These are phyloP conservation scores for Scophthalmus maximus DNA, from an alignment of 2,113 vertebrate genomes.

Conservation along the genomic window DNA sequence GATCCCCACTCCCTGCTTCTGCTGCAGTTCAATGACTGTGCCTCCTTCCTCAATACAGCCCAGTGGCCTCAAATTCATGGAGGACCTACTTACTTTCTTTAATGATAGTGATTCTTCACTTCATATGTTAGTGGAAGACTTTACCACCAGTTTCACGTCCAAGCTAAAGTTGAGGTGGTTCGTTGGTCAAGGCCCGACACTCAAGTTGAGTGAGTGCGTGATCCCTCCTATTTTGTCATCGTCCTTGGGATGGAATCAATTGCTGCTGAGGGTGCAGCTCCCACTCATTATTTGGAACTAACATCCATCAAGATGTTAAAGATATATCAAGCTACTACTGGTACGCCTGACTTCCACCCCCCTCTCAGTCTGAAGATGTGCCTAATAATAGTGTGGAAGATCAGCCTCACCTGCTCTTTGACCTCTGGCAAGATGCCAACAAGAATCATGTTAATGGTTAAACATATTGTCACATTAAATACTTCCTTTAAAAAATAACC, in stretches of 20 bases:
- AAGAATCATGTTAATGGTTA: not conserved
- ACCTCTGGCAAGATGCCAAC: not conserved
- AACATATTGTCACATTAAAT: not conserved
- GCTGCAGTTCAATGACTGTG: not conserved
- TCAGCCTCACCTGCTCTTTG: not conserved
- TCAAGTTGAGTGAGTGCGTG: not conserved
- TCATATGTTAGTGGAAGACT: not conserved
- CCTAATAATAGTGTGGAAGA: not conserved
- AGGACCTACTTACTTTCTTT: not conserved
- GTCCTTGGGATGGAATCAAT: too few relatives aligned
- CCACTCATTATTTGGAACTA: not conserved
- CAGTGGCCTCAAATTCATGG: not conserved
- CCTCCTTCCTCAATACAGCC: not conserved
- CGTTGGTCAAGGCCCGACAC: not conserved
- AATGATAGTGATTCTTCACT: not conserved
- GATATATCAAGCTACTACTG: not conserved
- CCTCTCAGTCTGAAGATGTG: slow-evolving; percentile 1
- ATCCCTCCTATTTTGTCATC: not conserved
- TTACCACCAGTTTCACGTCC: not conserved
- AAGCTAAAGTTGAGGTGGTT: not conserved
- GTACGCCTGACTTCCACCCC: too few relatives aligned
- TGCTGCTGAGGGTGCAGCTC: not conserved
- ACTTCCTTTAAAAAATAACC: not conserved
- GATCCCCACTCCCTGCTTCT: not conserved
- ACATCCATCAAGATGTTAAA: too few relatives aligned